Evolutionary conservation across 2,113 vertebrate genomes (phyloP).

Genomic region (Stercorarius parasiticus): DNA sequence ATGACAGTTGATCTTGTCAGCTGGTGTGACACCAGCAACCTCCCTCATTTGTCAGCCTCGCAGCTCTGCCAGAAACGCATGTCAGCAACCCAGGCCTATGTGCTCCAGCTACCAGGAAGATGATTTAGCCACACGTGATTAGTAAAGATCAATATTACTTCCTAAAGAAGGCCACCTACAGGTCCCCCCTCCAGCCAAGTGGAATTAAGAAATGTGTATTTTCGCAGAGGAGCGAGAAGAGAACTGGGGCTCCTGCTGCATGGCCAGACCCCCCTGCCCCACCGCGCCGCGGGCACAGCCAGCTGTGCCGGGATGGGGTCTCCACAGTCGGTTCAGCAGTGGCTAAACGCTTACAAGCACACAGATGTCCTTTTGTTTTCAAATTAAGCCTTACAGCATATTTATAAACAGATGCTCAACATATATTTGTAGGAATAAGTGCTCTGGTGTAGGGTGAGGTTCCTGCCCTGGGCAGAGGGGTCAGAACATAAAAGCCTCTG

Average conservation of each 20-base stretch:
- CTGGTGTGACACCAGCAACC: not conserved
- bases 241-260: not conserved
- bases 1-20: not conserved
- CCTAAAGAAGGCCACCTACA: not conserved
- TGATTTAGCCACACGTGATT: not conserved
- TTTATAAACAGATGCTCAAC: not conserved
- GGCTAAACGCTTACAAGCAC: not conserved
- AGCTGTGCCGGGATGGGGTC: not conserved
- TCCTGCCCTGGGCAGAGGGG: not conserved
- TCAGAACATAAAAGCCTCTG: not conserved
- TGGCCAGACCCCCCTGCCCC: not conserved
- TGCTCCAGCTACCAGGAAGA: not conserved
- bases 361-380: not conserved
- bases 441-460: not conserved
- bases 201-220: not conserved
- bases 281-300: fast-evolving
- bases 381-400: not conserved
- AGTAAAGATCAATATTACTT: not conserved
- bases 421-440: not conserved
- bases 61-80: not conserved
- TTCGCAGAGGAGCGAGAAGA: not conserved
- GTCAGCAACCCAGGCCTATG: not conserved
- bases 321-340: not conserved
- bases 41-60: not conserved
- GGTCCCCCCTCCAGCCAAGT: not conserved